phyloP scores from a whole-genome alignment of 2,113 vertebrate genomes.

The Platysteira castanea region DNA sequence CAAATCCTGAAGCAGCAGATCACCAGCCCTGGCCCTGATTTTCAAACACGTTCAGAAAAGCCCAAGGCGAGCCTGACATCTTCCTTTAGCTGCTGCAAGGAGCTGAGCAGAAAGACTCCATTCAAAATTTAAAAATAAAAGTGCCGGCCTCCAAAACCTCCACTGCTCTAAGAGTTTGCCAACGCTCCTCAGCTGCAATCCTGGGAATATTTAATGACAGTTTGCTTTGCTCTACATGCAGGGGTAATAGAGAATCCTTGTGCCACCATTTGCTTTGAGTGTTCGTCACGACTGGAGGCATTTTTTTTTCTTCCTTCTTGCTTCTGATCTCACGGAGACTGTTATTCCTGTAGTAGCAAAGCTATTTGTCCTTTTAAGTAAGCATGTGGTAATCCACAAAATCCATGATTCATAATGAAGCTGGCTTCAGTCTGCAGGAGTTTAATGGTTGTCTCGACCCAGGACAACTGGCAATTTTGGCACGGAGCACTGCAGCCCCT shows the following conservation, averaged over 20 bases:
- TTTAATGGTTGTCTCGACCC: constrained; percentile 40
- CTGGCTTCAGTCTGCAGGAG: constrained; percentile 55
- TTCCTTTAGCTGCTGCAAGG: background rate
- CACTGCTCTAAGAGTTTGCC: background rate
- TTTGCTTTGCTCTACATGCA: constrained; percentile 22
- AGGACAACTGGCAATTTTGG: constrained; percentile 28
- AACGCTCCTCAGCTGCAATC: background rate
- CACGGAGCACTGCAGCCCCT: background rate
- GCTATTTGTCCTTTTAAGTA: constrained; percentile 57
- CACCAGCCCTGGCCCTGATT: background rate
- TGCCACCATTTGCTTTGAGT: constrained; percentile 39
- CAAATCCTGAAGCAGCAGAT: background rate
- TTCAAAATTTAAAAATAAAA: background rate
- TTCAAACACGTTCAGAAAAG: background rate
- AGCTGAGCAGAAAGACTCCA: background rate
- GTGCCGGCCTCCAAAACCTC: background rate
- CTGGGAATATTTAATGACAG: constrained; percentile 22
- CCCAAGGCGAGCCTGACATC: background rate
- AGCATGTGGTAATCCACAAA: constrained; percentile 63
- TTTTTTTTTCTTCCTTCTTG: background rate
- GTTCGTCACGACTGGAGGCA: constrained; percentile 49
- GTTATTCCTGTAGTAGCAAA: constrained; percentile 59
- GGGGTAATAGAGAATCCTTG: constrained; percentile 25
- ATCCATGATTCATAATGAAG: constrained; percentile 62
- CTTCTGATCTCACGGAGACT: constrained; percentile 48